Evolutionary conservation across 2,113 vertebrate species (phyloP), one percentile per base, ranked within the genome.

Genomic region (Rana temporaria): DNA sequence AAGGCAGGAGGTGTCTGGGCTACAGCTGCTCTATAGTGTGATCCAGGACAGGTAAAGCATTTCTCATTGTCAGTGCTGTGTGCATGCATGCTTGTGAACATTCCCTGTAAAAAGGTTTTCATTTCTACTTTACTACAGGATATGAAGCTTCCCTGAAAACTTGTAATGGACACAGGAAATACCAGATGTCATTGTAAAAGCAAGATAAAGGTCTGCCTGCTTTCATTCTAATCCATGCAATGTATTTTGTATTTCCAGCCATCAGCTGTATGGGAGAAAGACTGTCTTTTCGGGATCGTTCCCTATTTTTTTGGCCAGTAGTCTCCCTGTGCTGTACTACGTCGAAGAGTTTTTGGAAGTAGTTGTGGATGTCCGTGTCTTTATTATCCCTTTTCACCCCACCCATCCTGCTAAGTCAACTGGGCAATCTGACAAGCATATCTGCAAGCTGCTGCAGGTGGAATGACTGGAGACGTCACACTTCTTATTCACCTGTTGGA

Each of bases 401-500:
- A 59, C 63, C 81, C 72, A 48, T 68, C 32, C 52, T 80, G 78
- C 14, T 16, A 80, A 38, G 56, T 69, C 12, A 30, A 60, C 62
- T 20, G 22, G 53, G 52, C 24, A 68, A 24, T 63, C 6, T 82
- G 71, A 75, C 62, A 57, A 52, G 30, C 63, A 57, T 82, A 59
- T 34, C 59, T 73, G 34, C 52, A 55, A 67, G 63, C 71, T 68
- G 63, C 20, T 12, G 63, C 81, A 76, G 81, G 81, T 76, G 81
- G 72, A 83, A 63, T 60, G 71, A 60, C 53, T 18, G 63, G 53
- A 83, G 63, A 68, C 81, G 72, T 76, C 81, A 76, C 71, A 19
- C 42, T 32, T 66, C 80, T 76, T 76, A 52, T 68, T 76, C 81
- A 83, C 81, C 72, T 83, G 81, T 76, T 76, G n/a, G 6, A 67